These are phyloP conservation scores for Trachymyrmex cornetzi DNA, from an alignment of 1,140 invertebrate species.

Conservation along the genomic window DNA sequence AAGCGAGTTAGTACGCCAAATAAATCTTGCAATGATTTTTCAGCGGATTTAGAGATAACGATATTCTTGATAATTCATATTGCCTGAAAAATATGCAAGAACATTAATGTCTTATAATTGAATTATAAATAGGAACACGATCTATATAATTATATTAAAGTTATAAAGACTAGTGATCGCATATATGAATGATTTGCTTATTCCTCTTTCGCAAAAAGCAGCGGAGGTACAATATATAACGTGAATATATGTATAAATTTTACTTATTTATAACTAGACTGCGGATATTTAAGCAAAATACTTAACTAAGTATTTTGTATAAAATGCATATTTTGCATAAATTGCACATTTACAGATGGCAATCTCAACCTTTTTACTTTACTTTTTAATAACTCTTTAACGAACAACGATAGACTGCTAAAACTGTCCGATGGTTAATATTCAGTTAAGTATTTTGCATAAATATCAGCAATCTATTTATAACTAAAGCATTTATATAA, in stretches of 20 bases:
- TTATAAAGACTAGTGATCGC: neutral
- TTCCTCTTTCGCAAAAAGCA: neutral
- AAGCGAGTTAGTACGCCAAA: neutral
- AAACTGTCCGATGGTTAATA: too few species aligned
- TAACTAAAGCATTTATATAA: neutral
- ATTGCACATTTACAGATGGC: too few species aligned
- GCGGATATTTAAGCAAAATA: too few species aligned
- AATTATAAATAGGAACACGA: neutral
- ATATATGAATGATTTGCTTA: neutral
- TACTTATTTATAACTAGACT: neutral
- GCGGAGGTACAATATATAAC: neutral
- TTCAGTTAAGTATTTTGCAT: too few species aligned
- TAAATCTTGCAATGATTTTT: constrained; percentile 4
- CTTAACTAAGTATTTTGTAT: too few species aligned
- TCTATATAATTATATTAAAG: neutral
- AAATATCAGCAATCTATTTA: too few species aligned
- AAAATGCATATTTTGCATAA: too few species aligned
- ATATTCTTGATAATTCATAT: too few species aligned
- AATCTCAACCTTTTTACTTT: too few species aligned
- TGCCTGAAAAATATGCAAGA: neutral
- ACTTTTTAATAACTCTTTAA: too few species aligned
- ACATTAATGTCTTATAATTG: neutral
- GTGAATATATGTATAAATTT: neutral
- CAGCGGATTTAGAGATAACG: neutral
- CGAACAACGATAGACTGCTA: too few species aligned